A percentile compares a stretch with the other conserved stretches of the same genome.
Conservation (phyloP, 2,113 vertebrate genomes). For the Caranx ignobilis region DNA sequence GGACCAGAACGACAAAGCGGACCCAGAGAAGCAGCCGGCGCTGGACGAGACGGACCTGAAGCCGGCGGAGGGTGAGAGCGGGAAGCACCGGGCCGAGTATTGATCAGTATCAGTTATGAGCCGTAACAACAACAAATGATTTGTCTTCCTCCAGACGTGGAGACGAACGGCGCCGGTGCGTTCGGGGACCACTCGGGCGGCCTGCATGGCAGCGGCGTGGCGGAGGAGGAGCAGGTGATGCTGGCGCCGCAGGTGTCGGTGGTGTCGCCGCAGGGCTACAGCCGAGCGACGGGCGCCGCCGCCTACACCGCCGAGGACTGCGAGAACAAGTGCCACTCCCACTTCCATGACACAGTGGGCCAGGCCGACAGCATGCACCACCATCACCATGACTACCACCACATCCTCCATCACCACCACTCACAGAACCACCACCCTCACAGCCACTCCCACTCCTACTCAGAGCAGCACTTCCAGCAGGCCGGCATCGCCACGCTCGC, state of each 20-base stretch:
- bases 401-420: constrained; percentile 98
- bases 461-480: constrained; percentile 92
- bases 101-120: too few species aligned
- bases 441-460: constrained; percentile 95
- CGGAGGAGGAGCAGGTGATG: constrained; percentile 97
- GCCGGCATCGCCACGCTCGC: constrained; percentile 94
- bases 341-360: constrained; percentile 96
- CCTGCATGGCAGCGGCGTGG: constrained; percentile 64
- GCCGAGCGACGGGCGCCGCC: constrained; percentile 7
- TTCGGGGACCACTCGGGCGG: constrained; percentile 81
- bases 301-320: constrained; percentile 92
- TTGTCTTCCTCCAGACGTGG: constrained; percentile 66
- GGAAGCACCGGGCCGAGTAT: too few species aligned
- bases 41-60: constrained; percentile 89
- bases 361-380: constrained; percentile 93
- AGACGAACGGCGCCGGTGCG: constrained; percentile 77
- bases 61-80: constrained; percentile 86
- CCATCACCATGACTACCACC: constrained; percentile 98
- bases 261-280: constrained; percentile 83
- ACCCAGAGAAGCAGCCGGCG: constrained; percentile 88
- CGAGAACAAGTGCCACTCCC: constrained; percentile 98
- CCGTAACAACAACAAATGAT: too few species aligned
- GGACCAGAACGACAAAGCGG: constrained; percentile 85
- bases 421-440: constrained; percentile 98
- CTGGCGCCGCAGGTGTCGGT: constrained; percentile 84